Evolutionary conservation across 2,113 vertebrate species (phyloP).

Genomic region (Spea multiplicata): DNA sequence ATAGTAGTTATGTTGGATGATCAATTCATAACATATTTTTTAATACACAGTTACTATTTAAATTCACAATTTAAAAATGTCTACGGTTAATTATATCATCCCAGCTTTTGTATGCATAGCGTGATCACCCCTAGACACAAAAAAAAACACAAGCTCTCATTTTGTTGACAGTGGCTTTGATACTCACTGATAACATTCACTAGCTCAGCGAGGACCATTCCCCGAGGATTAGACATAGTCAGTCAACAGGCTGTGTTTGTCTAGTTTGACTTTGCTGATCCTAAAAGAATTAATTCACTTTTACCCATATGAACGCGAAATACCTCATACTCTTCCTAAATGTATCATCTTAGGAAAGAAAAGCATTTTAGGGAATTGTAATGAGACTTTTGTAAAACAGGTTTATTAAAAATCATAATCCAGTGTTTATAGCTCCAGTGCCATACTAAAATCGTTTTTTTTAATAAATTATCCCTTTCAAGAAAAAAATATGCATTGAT

Average conservation of each 20-base stretch:
- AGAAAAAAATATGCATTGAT: no score
- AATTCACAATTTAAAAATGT: not conserved
- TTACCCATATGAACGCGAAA: constrained; percentile 30
- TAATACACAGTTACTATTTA: no score
- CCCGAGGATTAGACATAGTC: constrained; percentile 54
- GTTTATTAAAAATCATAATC: no score
- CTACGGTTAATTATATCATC: constrained; percentile 50
- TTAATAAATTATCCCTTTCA: no score
- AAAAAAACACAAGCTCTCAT: constrained; percentile 65
- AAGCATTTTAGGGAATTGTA: constrained; percentile 1
- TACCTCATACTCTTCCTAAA: constrained; percentile 29
- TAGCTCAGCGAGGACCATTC: constrained; percentile 50
- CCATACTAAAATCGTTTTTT: no score
- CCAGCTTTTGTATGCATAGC: constrained; percentile 61
- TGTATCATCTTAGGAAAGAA: constrained; percentile 4
- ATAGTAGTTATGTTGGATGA: no score
- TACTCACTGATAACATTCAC: constrained; percentile 65
- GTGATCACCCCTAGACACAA: constrained; percentile 53
- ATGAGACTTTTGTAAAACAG: not conserved
- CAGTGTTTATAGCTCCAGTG: no score
- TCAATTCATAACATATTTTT: no score
- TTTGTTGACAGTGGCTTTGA: constrained; percentile 72
- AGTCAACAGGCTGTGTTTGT: constrained; percentile 61
- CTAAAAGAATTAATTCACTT: constrained; percentile 63
- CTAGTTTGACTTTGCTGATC: constrained; percentile 63